These are phyloP conservation scores for Trichonephila inaurata DNA, from an alignment of 1,140 invertebrate genomes.

Conservation along the genomic window DNA sequence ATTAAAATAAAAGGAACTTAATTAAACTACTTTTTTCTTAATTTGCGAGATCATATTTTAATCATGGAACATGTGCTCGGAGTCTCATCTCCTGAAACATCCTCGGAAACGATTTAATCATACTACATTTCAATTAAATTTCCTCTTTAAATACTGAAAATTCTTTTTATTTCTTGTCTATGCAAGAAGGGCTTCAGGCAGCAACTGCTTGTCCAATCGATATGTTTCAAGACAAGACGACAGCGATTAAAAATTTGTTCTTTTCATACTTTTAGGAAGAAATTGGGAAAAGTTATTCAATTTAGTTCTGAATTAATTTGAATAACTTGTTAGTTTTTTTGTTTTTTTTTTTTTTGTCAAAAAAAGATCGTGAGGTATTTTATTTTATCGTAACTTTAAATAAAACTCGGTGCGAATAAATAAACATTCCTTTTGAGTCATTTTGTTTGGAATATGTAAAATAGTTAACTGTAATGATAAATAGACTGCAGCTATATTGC, in stretches of 20 bases:
- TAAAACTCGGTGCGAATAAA: no score
- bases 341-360: no score
- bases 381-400: no score
- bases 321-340: no score
- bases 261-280: not conserved
- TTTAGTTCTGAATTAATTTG: not conserved
- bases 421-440: no score
- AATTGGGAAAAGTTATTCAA: not conserved
- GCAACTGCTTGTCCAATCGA: not conserved
- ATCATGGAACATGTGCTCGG: not conserved
- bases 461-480: no score
- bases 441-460: no score
- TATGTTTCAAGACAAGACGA: not conserved
- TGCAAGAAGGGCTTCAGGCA: no score
- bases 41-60: not conserved
- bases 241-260: not conserved
- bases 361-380: no score
- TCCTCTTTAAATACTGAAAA: not conserved
- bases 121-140: conserved; percentile 5
- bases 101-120: not conserved
- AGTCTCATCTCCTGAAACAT: not conserved
- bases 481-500: no score
- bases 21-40: not conserved
- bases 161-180: not conserved
- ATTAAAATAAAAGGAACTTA: not conserved